These are phyloP conservation scores for Amphiprion clarkii DNA, from an alignment of 2,797 vertebrate genomes.

Conservation along the genomic window DNA sequence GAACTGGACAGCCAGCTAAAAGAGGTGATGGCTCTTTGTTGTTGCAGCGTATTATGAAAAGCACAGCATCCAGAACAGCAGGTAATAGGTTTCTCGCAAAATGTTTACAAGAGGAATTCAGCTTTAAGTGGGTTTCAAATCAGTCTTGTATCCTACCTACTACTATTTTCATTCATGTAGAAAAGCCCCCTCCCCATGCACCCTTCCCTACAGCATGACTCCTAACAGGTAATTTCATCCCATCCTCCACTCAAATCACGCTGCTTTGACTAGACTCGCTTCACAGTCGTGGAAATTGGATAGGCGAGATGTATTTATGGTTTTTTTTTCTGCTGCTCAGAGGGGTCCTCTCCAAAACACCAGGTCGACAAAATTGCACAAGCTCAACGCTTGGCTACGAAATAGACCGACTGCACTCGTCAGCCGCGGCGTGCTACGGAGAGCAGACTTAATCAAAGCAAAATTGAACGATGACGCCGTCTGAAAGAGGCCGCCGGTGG, in stretches of 20 bases:
- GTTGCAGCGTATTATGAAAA: slow-evolving; percentile 57
- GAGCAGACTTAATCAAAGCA: slow-evolving; percentile 79
- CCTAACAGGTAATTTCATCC: slow-evolving; percentile 75
- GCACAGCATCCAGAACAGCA: slow-evolving; percentile 59
- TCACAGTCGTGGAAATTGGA: slow-evolving; percentile 76
- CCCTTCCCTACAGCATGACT: slow-evolving; percentile 58
- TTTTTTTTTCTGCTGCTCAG: slow-evolving; percentile 35
- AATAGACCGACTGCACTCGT: slow-evolving; percentile 38
- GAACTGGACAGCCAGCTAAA: slow-evolving; percentile 51
- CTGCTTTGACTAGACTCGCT: slow-evolving; percentile 69
- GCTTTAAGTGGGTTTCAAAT: slow-evolving; percentile 71
- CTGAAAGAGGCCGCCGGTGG: slow-evolving; percentile 63
- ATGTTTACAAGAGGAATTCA: slow-evolving; percentile 67
- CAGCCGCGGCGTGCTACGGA: not conserved
- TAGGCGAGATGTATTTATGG: slow-evolving; percentile 73
- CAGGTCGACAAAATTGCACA: slow-evolving; percentile 61
- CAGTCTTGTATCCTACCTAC: slow-evolving; percentile 49
- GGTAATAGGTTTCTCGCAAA: slow-evolving; percentile 68
- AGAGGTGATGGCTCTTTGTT: slow-evolving; percentile 55
- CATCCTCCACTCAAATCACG: slow-evolving; percentile 73
- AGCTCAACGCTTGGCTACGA: slow-evolving; percentile 26
- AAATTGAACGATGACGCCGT: slow-evolving; percentile 71
- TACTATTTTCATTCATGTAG: slow-evolving; percentile 65
- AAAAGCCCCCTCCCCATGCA: slow-evolving; percentile 41
- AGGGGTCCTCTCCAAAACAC: slow-evolving; percentile 51